Base-by-base conservation (phyloP, 2,888 invertebrate genomes). In the Acleris literana region DNA sequence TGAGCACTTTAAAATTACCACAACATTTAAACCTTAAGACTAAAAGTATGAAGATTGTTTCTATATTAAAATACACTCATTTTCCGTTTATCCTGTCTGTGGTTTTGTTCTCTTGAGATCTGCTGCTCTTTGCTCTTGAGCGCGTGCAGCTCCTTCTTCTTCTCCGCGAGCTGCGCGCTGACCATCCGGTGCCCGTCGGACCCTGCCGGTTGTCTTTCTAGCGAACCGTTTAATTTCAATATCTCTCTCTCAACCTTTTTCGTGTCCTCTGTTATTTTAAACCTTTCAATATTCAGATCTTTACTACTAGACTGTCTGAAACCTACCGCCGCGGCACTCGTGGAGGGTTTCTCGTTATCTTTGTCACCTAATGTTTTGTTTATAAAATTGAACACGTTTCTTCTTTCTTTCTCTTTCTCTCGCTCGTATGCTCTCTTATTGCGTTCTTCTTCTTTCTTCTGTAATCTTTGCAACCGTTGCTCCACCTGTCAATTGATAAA, bases 361-460 rank as follows among this genome's bases (percentile, higher is more conserved):
- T 83, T 88, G 72, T 90, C 86, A 1, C 93, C 92, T 54, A 96
- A 83, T 18, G 94, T 94, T 59, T 92, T 91, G 77, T 97, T 97
- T 25, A 97, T 93, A 76, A 97, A 96, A 80, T 95, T 95, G 79
- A 97, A 97, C 1, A 97, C 94, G 79, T 96, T 94, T 54, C 92
- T 90, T 70, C 93, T 89, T 73, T 95, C 94, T 51, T 91, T 93
- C 70, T 94, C 92, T 71, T 93, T 93, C 72, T 93, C 94, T 29
- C 94, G 92, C 73, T 94, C 94, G 76, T 96, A 96, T 5, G 94
- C 93, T 82, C 94, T 94, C 71, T 93, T 93, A 71, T 94, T 94
- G 56, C 93, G 88, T 44, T 93, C 93, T 74, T 95, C 94, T 80
- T 95, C 94, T 77, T 93, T 95, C 76, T 93, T 94, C 75, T 95